Conservation (phyloP, 2,797 vertebrate genomes). For the Gymnoscopelus microlampas region DNA sequence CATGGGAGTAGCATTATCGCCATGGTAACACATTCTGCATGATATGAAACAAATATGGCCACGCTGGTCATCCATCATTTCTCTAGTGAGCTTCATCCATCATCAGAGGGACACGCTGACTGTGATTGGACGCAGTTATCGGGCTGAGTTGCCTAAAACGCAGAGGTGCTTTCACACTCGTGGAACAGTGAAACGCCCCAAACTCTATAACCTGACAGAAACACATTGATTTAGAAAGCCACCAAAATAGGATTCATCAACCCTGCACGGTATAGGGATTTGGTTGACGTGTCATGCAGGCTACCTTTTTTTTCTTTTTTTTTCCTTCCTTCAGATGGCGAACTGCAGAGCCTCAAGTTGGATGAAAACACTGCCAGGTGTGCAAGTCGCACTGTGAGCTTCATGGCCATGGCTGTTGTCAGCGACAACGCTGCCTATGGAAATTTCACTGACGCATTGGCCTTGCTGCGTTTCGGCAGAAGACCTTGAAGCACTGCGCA, state of each 20-base stretch:
- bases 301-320: too few species aligned
- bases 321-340: not conserved
- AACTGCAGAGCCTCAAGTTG: slow-evolving; percentile 9
- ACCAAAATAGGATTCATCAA: slow-evolving; percentile 58
- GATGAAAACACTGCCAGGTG: slow-evolving; percentile 4
- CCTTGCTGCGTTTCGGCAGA: not conserved
- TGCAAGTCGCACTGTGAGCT: not conserved
- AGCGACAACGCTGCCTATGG: not conserved
- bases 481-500: not conserved
- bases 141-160: slow-evolving; percentile 31
- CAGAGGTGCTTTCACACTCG: slow-evolving; percentile 55
- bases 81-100: slow-evolving; percentile 77
- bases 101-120: slow-evolving; percentile 61
- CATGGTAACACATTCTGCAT: slow-evolving; percentile 61
- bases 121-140: slow-evolving; percentile 61
- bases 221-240: slow-evolving; percentile 61
- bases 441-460: not conserved
- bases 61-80: slow-evolving; percentile 74
- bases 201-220: slow-evolving; percentile 63
- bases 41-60: slow-evolving; percentile 72
- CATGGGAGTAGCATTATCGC: slow-evolving; percentile 44
- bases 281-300: not conserved
- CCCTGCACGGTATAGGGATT: slow-evolving; percentile 18
- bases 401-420: not conserved
- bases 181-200: slow-evolving; percentile 50